Evolutionary conservation across 2,113 vertebrate genomes (phyloP), one percentile per base, ranked within the genome.

Genomic region (Tenrec ecaudatus): DNA sequence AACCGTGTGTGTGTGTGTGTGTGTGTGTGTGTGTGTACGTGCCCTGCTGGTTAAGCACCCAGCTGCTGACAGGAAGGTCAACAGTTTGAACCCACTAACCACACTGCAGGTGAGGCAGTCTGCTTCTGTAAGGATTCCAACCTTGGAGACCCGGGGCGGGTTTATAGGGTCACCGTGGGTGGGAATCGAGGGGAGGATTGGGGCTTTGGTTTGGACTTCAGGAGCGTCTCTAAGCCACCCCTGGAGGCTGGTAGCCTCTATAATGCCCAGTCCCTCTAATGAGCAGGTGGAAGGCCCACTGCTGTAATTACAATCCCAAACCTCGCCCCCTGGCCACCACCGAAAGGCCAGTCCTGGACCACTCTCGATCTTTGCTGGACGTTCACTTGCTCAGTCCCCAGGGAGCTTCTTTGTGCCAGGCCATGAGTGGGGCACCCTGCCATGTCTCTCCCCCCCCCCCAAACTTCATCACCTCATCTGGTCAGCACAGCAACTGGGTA

Each of bases 251-350:
- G 31, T 40, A 38, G 38, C 57, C 81, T 81, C 66, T 38, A 11
- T 57, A 19, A 43, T 17, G 68, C n/a, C n/a, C 33, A 33, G 29
- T 89, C 88, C 69, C 66, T 31, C 73, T 82, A 79, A 89, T 66
- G 83, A 77, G 80, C 36, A 14, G 53, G 58, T 76, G 27, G 47
- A 81, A 90, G 76, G 40, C 53, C 71, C 0, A 1, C 88, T 77
- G 84, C 69, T 73, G 16, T 92, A 16, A 89, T 79, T 92, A 53
- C 33, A 58, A 73, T 10, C 88, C 47, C 86, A 57, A 77, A 29
- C 83, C 92, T 66, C 89, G n/a, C 38, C 58, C 60, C 82, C 15
- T 75, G 92, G 43, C 79, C 79, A 25, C 25, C 38, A 17, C 31
- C 58, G 8, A 73, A 62, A 62, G 43, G 75, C 58, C 85, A 8